Evolutionary conservation across 2,113 vertebrate genomes (phyloP).

Genomic region (Tachuris rubrigastra): DNA sequence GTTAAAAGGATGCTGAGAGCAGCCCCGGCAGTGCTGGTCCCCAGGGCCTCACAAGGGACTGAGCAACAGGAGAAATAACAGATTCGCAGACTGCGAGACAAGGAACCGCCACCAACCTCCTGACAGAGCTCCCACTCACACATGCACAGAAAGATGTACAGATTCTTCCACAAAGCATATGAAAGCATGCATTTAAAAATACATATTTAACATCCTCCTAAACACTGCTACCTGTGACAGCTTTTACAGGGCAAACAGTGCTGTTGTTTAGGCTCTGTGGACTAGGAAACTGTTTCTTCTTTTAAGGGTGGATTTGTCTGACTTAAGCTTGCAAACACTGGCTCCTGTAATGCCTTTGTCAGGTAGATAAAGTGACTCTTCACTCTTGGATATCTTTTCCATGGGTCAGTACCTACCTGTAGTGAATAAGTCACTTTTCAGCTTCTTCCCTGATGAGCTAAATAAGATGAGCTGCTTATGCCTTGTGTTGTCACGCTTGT

Average conservation of each 20-base stretch:
- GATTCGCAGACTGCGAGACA: not conserved
- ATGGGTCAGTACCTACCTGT: constrained; percentile 19
- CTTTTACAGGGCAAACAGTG: not conserved
- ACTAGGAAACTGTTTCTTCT: not conserved
- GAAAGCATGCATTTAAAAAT: constrained; percentile 16
- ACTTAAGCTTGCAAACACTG: not conserved
- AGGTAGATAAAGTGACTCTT: not conserved
- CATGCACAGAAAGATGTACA: not conserved
- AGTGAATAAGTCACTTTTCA: constrained; percentile 8
- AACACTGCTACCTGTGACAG: not conserved
- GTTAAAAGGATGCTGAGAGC: not conserved
- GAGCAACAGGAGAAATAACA: not conserved
- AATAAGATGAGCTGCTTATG: constrained; percentile 48
- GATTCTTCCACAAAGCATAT: not conserved
- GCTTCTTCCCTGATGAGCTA: constrained; percentile 23
- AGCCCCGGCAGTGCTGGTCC: not conserved
- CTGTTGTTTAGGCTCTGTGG: not conserved
- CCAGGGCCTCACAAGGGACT: accelerated
- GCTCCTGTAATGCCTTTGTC: constrained; percentile 3
- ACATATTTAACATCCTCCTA: not conserved
- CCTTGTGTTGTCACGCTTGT: not conserved
- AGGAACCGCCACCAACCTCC: not conserved
- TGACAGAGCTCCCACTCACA: constrained; percentile 21
- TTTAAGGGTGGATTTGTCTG: constrained; percentile 22
- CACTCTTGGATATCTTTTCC: not conserved